Base-by-base conservation (phyloP, 1,140 invertebrate genomes). In the Melitaea cinxia region DNA sequence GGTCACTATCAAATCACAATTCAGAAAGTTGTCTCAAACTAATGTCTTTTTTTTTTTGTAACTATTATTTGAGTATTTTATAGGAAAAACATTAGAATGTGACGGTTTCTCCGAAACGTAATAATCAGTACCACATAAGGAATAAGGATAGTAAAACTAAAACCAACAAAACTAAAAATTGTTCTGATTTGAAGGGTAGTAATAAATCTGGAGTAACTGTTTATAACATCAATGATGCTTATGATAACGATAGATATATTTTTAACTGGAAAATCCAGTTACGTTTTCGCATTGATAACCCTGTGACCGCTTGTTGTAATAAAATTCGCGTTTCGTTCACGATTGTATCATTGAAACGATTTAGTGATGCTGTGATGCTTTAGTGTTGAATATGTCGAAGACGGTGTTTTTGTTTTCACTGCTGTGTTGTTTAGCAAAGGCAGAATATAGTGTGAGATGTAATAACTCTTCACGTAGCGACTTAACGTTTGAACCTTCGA, bases 401-500 rank as follows among this genome's bases (percentile, higher is more conserved):
- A 69, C 61, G 28, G 42, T 69, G 45, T 37, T 70, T 30, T 17
- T 65, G 10, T 45, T 68, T 19, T 52, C 63, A 35, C 30, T 65
- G 4, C 26, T 58, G 5, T 61, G 39, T 59, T 50, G 9, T 15
- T 6, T 57, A 19, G 24, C 54, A 5, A 56, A 56, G 12, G 68
- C 64, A 7, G 56, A 71, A 17, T 61, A 60, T 55, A 59, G 37
- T 35, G 23, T 66, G 1, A 56, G 19, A 15, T 82, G 72, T 45
- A 70, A 42, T 21, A 55, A 72, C 10, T 14, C 42, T 39, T 49
- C 47, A 0, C 37, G 70, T n/a, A 14, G 30, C 6, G 45, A 47
- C 9, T 21, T 63, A 2, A 65, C 58, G 0, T 73, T 83, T 4
- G 45, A 52, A 14, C 72, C 69, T 6, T 65, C 70, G 1, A 26